phyloP scores from a whole-genome alignment of 1,140 invertebrate genomes.

The Atta cephalotes region DNA sequence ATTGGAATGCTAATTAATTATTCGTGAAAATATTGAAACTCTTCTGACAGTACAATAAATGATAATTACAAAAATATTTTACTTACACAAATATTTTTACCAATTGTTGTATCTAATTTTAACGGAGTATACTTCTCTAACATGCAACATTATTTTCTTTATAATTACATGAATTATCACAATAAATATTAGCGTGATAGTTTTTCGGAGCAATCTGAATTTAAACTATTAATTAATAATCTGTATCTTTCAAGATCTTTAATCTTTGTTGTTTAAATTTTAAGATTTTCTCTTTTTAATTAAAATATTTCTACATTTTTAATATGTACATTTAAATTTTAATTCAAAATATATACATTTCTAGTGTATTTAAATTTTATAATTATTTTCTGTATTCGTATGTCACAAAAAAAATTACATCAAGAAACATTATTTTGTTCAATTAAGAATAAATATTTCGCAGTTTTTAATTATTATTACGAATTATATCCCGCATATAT shows the following conservation, averaged over 20 bases:
- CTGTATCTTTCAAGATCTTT: not conserved
- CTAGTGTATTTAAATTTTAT: not conserved
- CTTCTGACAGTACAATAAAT: not conserved
- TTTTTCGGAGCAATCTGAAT: not conserved
- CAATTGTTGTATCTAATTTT: not conserved
- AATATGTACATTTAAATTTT: not conserved
- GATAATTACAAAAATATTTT: not conserved
- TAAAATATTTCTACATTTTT: not conserved
- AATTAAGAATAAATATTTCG: not conserved
- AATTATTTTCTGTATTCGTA: not conserved
- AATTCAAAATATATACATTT: not conserved
- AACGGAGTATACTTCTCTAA: not conserved
- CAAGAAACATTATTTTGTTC: not conserved
- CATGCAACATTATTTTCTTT: not conserved
- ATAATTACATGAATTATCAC: not conserved
- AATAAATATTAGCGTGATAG: not conserved
- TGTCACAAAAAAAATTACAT: not conserved
- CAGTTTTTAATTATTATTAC: constrained; percentile 1
- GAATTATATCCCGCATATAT: not conserved
- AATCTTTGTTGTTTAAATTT: not conserved
- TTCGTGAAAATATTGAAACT: not conserved
- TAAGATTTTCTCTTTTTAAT: not conserved
- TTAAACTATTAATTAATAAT: not conserved
- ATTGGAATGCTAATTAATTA: constrained; percentile 32
- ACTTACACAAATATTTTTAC: not conserved